phyloP scores from a whole-genome alignment of 2,888 invertebrate genomes.

The Lasioglossum malachurum region DNA sequence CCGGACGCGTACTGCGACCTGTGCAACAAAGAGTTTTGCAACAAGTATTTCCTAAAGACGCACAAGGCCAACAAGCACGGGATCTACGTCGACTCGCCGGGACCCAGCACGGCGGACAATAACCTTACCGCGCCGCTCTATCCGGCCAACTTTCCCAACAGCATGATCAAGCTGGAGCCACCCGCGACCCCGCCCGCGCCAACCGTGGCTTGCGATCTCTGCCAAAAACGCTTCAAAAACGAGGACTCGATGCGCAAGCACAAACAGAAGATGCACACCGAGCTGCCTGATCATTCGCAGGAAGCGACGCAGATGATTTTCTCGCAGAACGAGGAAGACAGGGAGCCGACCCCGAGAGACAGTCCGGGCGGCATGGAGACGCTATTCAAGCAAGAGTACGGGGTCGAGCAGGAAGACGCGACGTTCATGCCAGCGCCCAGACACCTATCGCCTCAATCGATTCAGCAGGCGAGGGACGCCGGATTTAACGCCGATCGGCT shows the following conservation, averaged over 20 bases:
- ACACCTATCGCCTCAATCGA: conserved; percentile 77
- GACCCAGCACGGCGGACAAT: conserved; percentile 78
- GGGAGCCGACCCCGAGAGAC: conserved; percentile 70
- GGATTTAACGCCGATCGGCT: conserved; percentile 91
- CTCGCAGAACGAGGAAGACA: conserved; percentile 73
- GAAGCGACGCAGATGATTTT: conserved; percentile 50
- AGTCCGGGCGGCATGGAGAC: conserved; percentile 81
- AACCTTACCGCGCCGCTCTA: conserved; percentile 52
- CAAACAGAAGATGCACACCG: conserved; percentile 89
- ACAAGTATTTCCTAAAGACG: conserved; percentile 98
- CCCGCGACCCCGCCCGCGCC: conserved; percentile 73
- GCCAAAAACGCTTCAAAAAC: conserved; percentile 90
- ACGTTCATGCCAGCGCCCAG: conserved; percentile 77
- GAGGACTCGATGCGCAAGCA: conserved; percentile 90
- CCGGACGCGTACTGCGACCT: conserved; percentile 98
- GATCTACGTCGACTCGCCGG: conserved; percentile 89
- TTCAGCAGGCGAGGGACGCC: conserved; percentile 89
- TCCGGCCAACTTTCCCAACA: conserved; percentile 34
- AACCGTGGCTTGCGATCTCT: conserved; percentile 88
- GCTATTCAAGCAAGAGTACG: conserved; percentile 82
- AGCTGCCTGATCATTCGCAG: conserved; percentile 69
- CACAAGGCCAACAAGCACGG: conserved; percentile 99
- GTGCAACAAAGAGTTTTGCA: conserved; percentile 99
- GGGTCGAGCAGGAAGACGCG: conserved; percentile 81
- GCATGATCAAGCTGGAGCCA: conserved; percentile 77